These are phyloP conservation scores for Peromyscus californicus DNA, from an alignment of 2,113 vertebrate species.

Conservation along the genomic window DNA sequence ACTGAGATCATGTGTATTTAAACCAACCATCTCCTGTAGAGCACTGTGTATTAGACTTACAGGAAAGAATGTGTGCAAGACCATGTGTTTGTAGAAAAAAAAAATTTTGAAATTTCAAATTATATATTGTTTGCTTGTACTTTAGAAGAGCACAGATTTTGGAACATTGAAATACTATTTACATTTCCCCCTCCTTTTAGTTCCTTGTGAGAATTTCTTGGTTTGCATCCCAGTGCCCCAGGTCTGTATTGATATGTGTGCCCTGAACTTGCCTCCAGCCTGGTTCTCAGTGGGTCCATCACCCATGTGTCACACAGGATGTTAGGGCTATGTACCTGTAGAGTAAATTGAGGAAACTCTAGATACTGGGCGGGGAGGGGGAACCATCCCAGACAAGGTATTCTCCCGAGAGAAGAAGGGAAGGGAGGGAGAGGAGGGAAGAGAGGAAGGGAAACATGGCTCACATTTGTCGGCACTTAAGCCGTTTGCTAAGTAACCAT, in stretches of 20 bases:
- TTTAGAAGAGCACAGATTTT: not conserved
- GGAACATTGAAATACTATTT: not conserved
- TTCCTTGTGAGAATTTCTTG: not conserved
- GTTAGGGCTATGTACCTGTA: not conserved
- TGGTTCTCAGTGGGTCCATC: not conserved
- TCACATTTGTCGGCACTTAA: not conserved
- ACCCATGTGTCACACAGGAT: not conserved
- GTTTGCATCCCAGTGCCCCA: not conserved
- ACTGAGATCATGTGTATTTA: not conserved
- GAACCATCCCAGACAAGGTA: no score
- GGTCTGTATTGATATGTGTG: not conserved
- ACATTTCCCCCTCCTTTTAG: not conserved
- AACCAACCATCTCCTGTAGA: not conserved
- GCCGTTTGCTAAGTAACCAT: slow-evolving; percentile 48
- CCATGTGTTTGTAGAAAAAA: not conserved
- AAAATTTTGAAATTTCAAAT: slow-evolving; percentile 42
- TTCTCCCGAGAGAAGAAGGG: not conserved
- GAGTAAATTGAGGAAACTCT: not conserved
- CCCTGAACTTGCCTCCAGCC: not conserved
- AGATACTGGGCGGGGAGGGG: not conserved
- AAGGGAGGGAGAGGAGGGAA: not conserved
- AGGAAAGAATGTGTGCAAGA: not conserved
- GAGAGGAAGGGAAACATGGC: not conserved
- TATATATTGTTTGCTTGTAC: not conserved
- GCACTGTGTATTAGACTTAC: not conserved